A percentile compares a stretch with the other conserved stretches of the same genome.
phyloP scores from a whole-genome alignment of 2,113 vertebrate genomes.

The Osmerus mordax region DNA sequence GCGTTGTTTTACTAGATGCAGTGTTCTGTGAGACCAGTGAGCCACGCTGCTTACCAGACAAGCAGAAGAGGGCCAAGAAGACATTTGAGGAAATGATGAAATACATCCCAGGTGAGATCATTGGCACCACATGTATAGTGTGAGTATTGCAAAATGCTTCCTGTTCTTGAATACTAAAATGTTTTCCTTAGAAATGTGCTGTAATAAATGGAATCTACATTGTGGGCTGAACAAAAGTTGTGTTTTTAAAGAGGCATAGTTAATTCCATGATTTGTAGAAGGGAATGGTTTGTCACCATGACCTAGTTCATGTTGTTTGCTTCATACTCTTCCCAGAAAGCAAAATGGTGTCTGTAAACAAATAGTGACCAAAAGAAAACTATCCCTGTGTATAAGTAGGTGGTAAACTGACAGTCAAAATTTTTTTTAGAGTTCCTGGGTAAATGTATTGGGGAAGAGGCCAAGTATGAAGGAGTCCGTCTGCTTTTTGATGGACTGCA shows the following conservation, averaged over 20 bases:
- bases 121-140: background rate
- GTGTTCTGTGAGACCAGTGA: constrained; percentile 92
- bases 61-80: constrained; percentile 86
- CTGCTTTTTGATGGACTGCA: constrained; percentile 93
- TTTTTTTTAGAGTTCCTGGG: constrained; percentile 87
- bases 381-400: too few relatives aligned
- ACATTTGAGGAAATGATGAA: constrained; percentile 94
- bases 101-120: constrained; percentile 87
- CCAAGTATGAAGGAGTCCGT: constrained; percentile 86
- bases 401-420: background rate
- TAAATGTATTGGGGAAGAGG: constrained; percentile 93
- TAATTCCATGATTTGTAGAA: too few relatives aligned
- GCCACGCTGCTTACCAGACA: constrained; percentile 80
- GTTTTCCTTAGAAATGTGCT: too few relatives aligned
- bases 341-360: too few relatives aligned
- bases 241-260: too few relatives aligned
- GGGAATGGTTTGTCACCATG: background rate
- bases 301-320: background rate
- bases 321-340: too few relatives aligned
- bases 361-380: too few relatives aligned
- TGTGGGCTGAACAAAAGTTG: too few relatives aligned
- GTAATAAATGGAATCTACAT: too few relatives aligned
- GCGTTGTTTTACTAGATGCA: constrained; percentile 73
- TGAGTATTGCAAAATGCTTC: too few relatives aligned
- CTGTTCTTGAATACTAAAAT: too few relatives aligned